Percentiles rank a stretch among this genome's conserved stretches.
Conservation (phyloP, 2,888 invertebrate genomes). For the Acrocera orbiculus region DNA sequence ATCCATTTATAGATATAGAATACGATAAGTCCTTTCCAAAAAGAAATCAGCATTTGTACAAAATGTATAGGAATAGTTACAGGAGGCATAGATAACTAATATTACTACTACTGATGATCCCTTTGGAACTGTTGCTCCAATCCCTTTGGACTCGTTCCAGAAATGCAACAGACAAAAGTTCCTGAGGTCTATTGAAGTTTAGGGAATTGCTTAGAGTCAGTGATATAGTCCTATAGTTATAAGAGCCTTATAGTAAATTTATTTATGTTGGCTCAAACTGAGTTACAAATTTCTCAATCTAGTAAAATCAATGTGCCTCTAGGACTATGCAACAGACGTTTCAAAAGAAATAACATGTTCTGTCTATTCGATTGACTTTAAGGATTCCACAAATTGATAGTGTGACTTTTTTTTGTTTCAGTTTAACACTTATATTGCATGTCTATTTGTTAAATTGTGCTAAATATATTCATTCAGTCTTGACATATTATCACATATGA, state of each 20-base stretch:
- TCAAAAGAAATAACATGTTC: conserved; percentile 5
- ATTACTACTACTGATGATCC: conserved; percentile 7
- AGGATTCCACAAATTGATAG: conserved; percentile 4
- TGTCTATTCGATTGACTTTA: conserved; percentile 3
- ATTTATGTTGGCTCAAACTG: conserved; percentile 15
- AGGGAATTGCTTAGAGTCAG: conserved; percentile 16
- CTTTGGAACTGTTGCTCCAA: conserved; percentile 5
- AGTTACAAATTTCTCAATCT: conserved; percentile 28
- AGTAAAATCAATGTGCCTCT: conserved; percentile 26
- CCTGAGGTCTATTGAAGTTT: conserved; percentile 24
- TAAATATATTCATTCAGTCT: no score
- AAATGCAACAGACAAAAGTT: conserved; percentile 15
- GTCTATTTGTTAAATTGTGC: no score
- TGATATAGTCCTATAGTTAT: conserved; percentile 7
- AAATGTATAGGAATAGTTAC: not conserved
- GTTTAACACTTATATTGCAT: no score
- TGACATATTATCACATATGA: no score
- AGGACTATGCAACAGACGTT: conserved; percentile 7
- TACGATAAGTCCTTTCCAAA: conserved; percentile 1
- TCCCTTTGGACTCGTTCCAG: conserved; percentile 10
- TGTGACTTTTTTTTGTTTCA: conserved; percentile 2
- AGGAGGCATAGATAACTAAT: conserved; percentile 2
- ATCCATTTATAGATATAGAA: no score
- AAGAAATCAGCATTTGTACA: conserved; percentile 3
- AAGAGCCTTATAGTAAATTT: conserved; percentile 7